Conservation (phyloP, 2,888 invertebrate species). For the Aplocera efformata region DNA sequence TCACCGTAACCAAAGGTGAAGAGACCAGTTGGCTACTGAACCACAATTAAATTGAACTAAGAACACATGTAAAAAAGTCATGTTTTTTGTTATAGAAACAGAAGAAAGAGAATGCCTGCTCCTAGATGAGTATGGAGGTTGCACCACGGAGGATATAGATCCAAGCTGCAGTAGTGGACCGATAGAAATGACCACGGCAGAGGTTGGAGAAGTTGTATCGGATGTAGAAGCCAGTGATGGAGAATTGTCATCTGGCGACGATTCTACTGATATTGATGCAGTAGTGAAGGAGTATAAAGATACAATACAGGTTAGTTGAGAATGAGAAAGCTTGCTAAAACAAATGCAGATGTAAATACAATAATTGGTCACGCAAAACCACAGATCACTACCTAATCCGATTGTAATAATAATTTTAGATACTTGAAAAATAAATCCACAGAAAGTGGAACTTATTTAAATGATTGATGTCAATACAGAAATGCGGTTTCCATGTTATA, state of each 20-base stretch:
- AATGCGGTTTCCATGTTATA: too few relatives aligned
- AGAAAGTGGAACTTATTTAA: too few relatives aligned
- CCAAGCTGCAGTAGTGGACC: constrained; percentile 54
- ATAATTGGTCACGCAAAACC: too few relatives aligned
- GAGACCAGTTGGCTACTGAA: not conserved
- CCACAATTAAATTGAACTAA: not conserved
- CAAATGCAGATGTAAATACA: too few relatives aligned
- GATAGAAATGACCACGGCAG: constrained; percentile 47
- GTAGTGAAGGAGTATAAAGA: constrained; percentile 89
- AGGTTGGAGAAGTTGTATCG: constrained; percentile 58
- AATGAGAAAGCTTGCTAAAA: too few relatives aligned
- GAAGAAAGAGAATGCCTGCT: constrained; percentile 82
- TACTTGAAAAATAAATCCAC: too few relatives aligned
- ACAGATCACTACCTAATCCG: too few relatives aligned
- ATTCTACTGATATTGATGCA: constrained; percentile 88
- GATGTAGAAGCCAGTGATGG: constrained; percentile 76
- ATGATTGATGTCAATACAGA: too few relatives aligned
- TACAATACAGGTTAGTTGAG: constrained; percentile 80
- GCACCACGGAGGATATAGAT: constrained; percentile 59
- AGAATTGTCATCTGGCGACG: constrained; percentile 81
- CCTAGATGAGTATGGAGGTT: constrained; percentile 77
- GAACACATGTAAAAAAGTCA: too few relatives aligned
- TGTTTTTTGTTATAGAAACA: constrained; percentile 43
- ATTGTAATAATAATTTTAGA: too few relatives aligned
- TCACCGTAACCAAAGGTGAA: constrained; percentile 57